Evolutionary conservation across 2,888 invertebrate genomes (phyloP).

Genomic region (Drosophila nr. medialis): DNA sequence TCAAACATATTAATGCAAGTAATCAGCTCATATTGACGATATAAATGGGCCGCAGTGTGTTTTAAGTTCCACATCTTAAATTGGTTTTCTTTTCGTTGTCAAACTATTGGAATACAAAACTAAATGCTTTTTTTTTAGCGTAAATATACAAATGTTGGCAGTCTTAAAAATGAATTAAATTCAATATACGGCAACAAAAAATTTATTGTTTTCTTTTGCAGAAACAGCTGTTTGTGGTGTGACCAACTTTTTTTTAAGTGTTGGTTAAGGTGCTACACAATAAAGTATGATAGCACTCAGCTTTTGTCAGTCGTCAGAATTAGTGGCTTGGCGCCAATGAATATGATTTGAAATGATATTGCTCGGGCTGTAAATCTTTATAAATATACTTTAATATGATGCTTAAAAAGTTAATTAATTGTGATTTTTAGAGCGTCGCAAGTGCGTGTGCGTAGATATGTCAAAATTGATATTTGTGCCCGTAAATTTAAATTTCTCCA

Average conservation of each 20-base stretch:
- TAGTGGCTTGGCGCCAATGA: background rate
- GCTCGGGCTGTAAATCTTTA: background rate
- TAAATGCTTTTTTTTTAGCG: background rate
- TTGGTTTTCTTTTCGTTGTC: background rate
- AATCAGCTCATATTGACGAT: slow-evolving; percentile 85
- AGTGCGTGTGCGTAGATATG: background rate
- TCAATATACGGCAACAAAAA: background rate
- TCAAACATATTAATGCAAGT: slow-evolving; percentile 86
- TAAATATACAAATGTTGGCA: background rate
- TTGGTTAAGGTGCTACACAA: background rate
- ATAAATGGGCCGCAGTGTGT: slow-evolving; percentile 73
- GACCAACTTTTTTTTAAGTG: slow-evolving; percentile 13
- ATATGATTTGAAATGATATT: background rate
- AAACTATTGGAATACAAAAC: background rate
- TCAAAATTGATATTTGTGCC: background rate
- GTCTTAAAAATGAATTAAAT: background rate
- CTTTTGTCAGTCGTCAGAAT: background rate
- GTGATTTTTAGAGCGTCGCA: background rate
- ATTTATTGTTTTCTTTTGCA: slow-evolving; percentile 25
- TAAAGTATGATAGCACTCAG: slow-evolving; percentile 18
- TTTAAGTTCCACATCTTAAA: slow-evolving; percentile 59
- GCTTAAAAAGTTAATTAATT: background rate
- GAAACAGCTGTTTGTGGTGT: slow-evolving; percentile 42
- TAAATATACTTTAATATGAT: background rate
- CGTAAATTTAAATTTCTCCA: background rate